phyloP scores from a whole-genome alignment of 2,113 vertebrate genomes.

The Toxotes jaculatrix region DNA sequence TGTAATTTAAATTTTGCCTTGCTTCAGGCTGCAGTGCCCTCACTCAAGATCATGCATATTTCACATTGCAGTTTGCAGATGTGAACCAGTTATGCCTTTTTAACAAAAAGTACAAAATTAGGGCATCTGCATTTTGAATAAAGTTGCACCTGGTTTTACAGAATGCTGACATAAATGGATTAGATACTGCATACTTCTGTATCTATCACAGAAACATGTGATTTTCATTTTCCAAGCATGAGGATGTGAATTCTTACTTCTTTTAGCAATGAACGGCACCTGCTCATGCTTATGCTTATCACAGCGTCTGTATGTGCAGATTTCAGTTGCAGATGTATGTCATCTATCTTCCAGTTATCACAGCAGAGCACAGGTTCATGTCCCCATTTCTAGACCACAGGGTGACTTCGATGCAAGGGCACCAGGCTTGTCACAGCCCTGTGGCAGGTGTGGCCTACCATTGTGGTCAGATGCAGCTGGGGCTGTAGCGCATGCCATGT shows the following conservation, averaged over 20 bases:
- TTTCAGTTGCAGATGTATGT: background rate
- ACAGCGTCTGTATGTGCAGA: slow-evolving; percentile 3
- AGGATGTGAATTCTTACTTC: background rate
- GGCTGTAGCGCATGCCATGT: slow-evolving; percentile 14
- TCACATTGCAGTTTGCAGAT: background rate
- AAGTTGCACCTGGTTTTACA: background rate
- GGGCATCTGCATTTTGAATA: background rate
- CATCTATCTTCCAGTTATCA: background rate
- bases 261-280: slow-evolving; percentile 13
- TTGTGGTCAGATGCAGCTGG: slow-evolving; percentile 64
- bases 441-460: slow-evolving; percentile 62
- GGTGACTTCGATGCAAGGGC: slow-evolving; percentile 14
- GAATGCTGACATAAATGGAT: background rate
- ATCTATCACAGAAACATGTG: too few relatives aligned
- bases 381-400: slow-evolving; percentile 37
- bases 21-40: background rate
- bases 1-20: background rate
- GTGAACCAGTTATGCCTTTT: background rate
- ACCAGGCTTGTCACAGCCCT: slow-evolving; percentile 22
- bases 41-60: background rate
- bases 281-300: slow-evolving; percentile 7
- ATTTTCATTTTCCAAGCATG: background rate
- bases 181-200: background rate
- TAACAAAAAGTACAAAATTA: background rate
- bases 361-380: slow-evolving; percentile 31